A percentile compares a stretch with the other conserved stretches of the same genome.
phyloP scores from a whole-genome alignment of 1,140 invertebrate species.

The Philotrypesis tridentata region DNA sequence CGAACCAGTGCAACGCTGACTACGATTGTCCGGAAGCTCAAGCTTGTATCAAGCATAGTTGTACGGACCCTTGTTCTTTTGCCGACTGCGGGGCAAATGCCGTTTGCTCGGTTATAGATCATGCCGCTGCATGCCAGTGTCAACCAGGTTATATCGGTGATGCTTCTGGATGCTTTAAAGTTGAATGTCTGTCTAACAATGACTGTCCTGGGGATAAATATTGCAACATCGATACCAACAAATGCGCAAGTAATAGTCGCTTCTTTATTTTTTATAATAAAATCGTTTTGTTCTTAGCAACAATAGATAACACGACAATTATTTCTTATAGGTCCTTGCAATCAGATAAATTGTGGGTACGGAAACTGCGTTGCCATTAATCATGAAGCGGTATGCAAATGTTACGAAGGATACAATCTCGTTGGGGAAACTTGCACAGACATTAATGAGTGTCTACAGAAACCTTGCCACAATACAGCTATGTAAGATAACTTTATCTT shows the following conservation, averaged over 20 bases:
- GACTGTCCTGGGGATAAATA: slow-evolving; percentile 85
- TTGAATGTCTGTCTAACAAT: slow-evolving; percentile 85
- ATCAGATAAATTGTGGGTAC: slow-evolving; percentile 82
- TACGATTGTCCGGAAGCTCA: slow-evolving; percentile 82
- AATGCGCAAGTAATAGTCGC: slow-evolving; percentile 80
- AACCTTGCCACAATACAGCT: slow-evolving; percentile 86
- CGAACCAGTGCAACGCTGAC: slow-evolving; percentile 82
- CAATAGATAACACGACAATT: slow-evolving; percentile 36
- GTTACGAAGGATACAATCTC: slow-evolving; percentile 83
- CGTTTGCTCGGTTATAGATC: slow-evolving; percentile 81
- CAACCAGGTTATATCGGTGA: slow-evolving; percentile 87
- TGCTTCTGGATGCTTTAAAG: slow-evolving; percentile 87
- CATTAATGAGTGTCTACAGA: slow-evolving; percentile 85
- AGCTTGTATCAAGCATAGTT: slow-evolving; percentile 82
- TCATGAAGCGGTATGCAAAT: slow-evolving; percentile 83
- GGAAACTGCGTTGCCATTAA: slow-evolving; percentile 81
- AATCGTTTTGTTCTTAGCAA: neutral
- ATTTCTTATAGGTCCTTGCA: slow-evolving; percentile 83
- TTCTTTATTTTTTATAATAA: neutral
- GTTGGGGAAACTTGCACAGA: slow-evolving; percentile 83
- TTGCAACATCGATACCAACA: slow-evolving; percentile 83
- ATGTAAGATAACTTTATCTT: slow-evolving; percentile 68
- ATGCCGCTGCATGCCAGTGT: slow-evolving; percentile 82
- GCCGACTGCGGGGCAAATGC: slow-evolving; percentile 83
- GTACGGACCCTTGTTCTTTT: slow-evolving; percentile 83